Evolutionary conservation across 2,113 vertebrate species (phyloP).

Genomic region (Apteryx mantelli): DNA sequence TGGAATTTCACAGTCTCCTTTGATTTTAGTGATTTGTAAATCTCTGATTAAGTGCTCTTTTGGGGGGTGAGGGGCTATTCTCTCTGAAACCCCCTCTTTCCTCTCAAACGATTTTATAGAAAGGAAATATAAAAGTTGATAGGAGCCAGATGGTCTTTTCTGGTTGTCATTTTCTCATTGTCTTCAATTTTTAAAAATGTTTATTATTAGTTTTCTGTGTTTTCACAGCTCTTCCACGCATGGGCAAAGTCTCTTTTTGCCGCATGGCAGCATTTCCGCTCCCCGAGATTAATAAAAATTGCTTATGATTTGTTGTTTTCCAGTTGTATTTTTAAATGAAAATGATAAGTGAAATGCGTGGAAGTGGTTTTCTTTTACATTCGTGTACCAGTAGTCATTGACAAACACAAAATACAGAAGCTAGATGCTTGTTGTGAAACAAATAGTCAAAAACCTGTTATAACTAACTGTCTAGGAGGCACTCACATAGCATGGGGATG

Average conservation of each 20-base stretch:
- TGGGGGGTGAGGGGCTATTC: neutral
- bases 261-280: neutral
- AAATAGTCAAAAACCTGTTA: neutral
- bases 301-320: neutral
- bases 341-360: neutral
- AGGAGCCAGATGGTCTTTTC: neutral
- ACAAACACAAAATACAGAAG: neutral
- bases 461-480: neutral
- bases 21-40: conserved; percentile 78
- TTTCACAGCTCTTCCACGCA: neutral
- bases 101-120: conserved; percentile 35
- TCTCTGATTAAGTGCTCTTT: conserved; percentile 69
- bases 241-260: neutral
- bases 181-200: neutral
- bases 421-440: neutral
- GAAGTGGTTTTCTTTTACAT: neutral
- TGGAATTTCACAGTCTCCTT: conserved; percentile 78
- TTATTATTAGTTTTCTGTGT: neutral
- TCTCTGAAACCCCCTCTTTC: conserved; percentile 16
- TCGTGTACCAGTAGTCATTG: neutral
- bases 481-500: neutral
- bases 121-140: conserved; percentile 42
- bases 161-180: neutral
- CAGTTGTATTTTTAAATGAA: neutral
- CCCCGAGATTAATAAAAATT: neutral